Conservation (phyloP, 2,113 vertebrate genomes). For the Craseonycteris thonglongyai region DNA sequence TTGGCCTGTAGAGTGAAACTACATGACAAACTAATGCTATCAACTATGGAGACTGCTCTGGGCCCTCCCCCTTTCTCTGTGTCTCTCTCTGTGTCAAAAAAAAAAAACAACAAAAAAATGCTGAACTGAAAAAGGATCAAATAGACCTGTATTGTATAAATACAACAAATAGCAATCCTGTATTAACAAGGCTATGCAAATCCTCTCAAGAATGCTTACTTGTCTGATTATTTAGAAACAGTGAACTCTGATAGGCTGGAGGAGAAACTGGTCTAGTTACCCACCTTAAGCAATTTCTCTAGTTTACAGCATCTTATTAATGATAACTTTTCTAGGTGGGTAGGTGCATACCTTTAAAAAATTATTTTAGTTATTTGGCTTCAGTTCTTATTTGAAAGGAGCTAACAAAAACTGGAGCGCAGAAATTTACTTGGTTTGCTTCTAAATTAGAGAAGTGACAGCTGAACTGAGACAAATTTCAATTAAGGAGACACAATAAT, state of each 20-base stretch:
- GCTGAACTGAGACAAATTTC: background rate
- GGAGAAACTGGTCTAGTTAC: background rate
- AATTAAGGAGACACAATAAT: background rate
- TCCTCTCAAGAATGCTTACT: background rate
- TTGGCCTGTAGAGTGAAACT: too few species aligned
- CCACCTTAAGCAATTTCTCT: background rate
- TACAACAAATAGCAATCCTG: background rate
- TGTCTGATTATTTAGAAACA: background rate
- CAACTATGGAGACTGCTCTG: too few species aligned
- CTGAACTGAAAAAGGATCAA: background rate
- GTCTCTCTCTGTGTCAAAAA: too few species aligned
- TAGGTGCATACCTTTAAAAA: background rate
- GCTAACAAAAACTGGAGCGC: background rate
- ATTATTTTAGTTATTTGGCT: background rate
- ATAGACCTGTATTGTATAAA: background rate
- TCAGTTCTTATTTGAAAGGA: background rate
- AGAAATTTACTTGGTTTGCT: background rate
- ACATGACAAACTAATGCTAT: too few species aligned
- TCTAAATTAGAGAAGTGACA: background rate
- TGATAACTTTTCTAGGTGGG: background rate
- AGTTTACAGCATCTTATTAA: background rate
- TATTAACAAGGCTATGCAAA: background rate
- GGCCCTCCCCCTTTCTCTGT: too few species aligned
- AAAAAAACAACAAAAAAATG: too few species aligned
- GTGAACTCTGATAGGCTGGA: background rate